Percentiles rank a stretch among this genome's conserved stretches.
Conservation (phyloP, 2,797 vertebrate genomes). For the Gephyroberyx darwinii region DNA sequence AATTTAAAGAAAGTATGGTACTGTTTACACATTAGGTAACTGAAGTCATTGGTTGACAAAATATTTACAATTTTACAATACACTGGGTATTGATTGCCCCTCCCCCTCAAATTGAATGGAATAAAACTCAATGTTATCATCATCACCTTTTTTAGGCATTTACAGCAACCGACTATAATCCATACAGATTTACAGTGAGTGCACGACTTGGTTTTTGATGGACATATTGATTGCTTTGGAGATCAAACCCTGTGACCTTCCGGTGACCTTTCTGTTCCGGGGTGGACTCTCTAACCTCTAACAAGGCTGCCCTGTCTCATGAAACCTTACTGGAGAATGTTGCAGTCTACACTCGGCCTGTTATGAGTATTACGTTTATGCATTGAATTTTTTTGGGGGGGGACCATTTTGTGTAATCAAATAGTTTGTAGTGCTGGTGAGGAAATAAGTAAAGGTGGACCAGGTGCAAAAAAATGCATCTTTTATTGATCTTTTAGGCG, state of each 20-base stretch:
- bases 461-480: too few relatives aligned
- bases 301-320: slow-evolving; percentile 16
- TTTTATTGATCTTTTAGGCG: too few relatives aligned
- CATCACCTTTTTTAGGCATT: slow-evolving; percentile 23
- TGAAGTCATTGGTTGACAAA: too few relatives aligned
- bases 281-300: slow-evolving; percentile 45
- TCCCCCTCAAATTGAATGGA: slow-evolving; percentile 42
- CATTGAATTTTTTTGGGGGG: neutral
- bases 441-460: neutral
- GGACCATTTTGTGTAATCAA: neutral
- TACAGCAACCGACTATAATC: slow-evolving; percentile 42
- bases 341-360: too few relatives aligned
- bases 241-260: slow-evolving; percentile 64
- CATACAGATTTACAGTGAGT: slow-evolving; percentile 28
- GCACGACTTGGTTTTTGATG: slow-evolving; percentile 37
- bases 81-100: slow-evolving; percentile 36
- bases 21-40: too few relatives aligned
- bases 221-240: slow-evolving; percentile 50
- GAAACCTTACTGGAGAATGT: slow-evolving; percentile 1
- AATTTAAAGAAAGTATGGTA: slow-evolving; percentile 2
- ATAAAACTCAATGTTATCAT: neutral
- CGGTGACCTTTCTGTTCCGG: slow-evolving; percentile 41
- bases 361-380: neutral
- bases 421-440: too few relatives aligned
- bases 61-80: too few relatives aligned